Evolutionary conservation across 2,113 vertebrate genomes (phyloP).

Genomic region (Forbesichthys papilliferus): DNA sequence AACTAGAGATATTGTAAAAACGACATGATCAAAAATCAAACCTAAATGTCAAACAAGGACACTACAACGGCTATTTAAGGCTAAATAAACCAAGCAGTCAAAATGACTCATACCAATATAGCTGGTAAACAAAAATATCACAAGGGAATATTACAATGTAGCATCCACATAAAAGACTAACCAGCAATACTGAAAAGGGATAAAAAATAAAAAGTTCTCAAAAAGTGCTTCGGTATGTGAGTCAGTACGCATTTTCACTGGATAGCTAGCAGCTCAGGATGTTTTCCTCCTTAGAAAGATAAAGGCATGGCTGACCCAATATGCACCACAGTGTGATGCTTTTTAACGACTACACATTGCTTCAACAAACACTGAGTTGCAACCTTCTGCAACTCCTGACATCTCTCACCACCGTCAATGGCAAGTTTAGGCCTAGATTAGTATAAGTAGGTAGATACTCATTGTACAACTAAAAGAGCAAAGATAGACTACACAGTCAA

Average conservation of each 20-base stretch:
- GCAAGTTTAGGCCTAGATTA: constrained; percentile 28
- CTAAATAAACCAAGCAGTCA: constrained; percentile 62
- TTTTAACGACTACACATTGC: constrained; percentile 33
- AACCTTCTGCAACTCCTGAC: constrained; percentile 14
- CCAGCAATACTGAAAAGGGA: constrained; percentile 67
- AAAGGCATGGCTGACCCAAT: constrained; percentile 21
- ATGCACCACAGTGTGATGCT: neutral
- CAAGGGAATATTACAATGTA: constrained; percentile 31
- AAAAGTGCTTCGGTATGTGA: constrained; percentile 74
- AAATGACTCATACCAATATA: constrained; percentile 62
- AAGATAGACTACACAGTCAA: constrained; percentile 21
- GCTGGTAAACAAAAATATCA: constrained; percentile 57
- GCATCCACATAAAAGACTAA: constrained; percentile 41
- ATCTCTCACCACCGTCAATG: constrained; percentile 18
- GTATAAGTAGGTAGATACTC: constrained; percentile 30
- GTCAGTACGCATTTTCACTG: constrained; percentile 35
- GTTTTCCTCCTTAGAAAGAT: constrained; percentile 47
- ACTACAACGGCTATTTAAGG: constrained; percentile 67
- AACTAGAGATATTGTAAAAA: constrained; percentile 56
- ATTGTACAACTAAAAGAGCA: constrained; percentile 30
- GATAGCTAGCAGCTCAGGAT: constrained; percentile 63
- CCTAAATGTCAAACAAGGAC: constrained; percentile 47
- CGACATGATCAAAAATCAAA: constrained; percentile 31
- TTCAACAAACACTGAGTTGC: constrained; percentile 44
- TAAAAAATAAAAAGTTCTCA: constrained; percentile 47